phyloP scores from a whole-genome alignment of 2,797 vertebrate species.

The Sebastolobus alascanus region DNA sequence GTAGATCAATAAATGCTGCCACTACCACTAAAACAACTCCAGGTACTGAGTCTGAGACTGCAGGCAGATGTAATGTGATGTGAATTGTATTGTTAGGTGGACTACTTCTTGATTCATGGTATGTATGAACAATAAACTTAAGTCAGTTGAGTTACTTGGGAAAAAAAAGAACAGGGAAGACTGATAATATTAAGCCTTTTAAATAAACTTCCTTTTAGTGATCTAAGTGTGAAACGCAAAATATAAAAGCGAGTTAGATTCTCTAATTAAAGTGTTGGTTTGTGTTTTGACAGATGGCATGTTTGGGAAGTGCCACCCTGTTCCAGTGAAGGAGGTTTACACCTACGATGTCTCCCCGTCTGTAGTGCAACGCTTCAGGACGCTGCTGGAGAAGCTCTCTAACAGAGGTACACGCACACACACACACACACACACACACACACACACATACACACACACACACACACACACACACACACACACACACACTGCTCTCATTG shows the following conservation, averaged over 20 bases:
- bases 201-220: neutral
- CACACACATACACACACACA: constrained; percentile 13
- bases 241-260: neutral
- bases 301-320: constrained; percentile 92
- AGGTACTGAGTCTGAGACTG: constrained; percentile 7
- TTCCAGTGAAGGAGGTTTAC: constrained; percentile 85
- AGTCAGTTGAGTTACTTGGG: neutral
- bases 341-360: constrained; percentile 89
- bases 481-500: neutral
- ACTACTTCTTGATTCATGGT: neutral
- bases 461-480: constrained; percentile 7
- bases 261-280: neutral
- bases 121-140: neutral
- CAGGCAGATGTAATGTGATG: neutral
- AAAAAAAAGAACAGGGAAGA: neutral
- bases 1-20: constrained; percentile 33
- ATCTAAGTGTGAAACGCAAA: neutral
- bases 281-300: constrained; percentile 87
- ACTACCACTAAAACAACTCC: constrained; percentile 2
- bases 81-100: constrained; percentile 1
- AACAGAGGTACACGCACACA: constrained; percentile 85
- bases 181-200: neutral
- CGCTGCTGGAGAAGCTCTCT: constrained; percentile 90
- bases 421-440: constrained; percentile 42
- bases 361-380: constrained; percentile 87